Conservation (phyloP, 2,888 invertebrate species). For the Drosophila lacicola region DNA sequence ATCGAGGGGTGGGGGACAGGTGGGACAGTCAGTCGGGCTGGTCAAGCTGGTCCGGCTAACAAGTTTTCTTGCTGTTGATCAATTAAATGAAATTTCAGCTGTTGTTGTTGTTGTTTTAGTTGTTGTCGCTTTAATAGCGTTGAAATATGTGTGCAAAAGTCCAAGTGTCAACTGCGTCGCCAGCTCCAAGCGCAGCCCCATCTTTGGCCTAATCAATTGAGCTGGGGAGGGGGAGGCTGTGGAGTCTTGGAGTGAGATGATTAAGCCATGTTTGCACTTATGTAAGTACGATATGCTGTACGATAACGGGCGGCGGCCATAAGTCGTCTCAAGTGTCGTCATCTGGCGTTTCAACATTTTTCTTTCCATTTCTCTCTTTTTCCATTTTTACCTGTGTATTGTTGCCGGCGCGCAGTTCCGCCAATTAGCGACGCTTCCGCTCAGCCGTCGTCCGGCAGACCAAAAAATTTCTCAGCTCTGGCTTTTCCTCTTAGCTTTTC, state of each 20-base stretch:
- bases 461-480: slow-evolving; percentile 61
- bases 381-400: slow-evolving; percentile 29
- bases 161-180: slow-evolving; percentile 65
- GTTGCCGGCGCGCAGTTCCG: slow-evolving; percentile 68
- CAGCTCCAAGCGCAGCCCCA: slow-evolving; percentile 17
- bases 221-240: slow-evolving; percentile 1
- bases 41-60: slow-evolving; percentile 65
- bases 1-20: slow-evolving; percentile 24
- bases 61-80: slow-evolving; percentile 66
- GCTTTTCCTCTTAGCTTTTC: slow-evolving; percentile 52
- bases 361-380: slow-evolving; percentile 14
- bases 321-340: slow-evolving; percentile 75
- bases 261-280: slow-evolving; percentile 80
- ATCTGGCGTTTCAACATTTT: slow-evolving; percentile 74
- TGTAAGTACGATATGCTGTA: slow-evolving; percentile 73
- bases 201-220: slow-evolving; percentile 70
- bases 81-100: slow-evolving; percentile 68
- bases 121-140: slow-evolving; percentile 43
- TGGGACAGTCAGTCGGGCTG: slow-evolving; percentile 27
- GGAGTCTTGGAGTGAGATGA: slow-evolving; percentile 41
- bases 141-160: slow-evolving; percentile 61
- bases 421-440: slow-evolving; percentile 80
- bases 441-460: slow-evolving; percentile 40
- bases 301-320: slow-evolving; percentile 67
- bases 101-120: slow-evolving; percentile 20